Base-by-base conservation (phyloP, 2,888 invertebrate genomes). In the Drosophila recens region DNA sequence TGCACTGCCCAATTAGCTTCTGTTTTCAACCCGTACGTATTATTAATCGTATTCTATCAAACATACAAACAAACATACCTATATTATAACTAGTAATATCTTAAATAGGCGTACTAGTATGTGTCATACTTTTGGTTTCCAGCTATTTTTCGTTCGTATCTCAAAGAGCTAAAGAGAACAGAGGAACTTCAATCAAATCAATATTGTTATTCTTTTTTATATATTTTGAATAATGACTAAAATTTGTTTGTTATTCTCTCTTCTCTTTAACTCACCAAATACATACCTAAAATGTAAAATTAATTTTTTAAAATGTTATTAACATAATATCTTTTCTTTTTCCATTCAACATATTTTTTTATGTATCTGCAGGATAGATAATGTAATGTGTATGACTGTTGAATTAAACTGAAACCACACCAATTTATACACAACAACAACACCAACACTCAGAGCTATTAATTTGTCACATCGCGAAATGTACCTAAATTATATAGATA, bases 1-100 rank as follows among this genome's bases (percentile, higher is more conserved):
- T 84, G 84, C 84, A 84, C 84, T 78, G 75, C 87, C 87, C 75
- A 75, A 75, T 57, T 67, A 78, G 70, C 70, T 78, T 79, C 54
- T 72, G 70, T 78, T 76, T 78, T 76, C 45, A 52, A 72, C 52
- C 27, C 51, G 64, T 74, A 75, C 62, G 72, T 79, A 72, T 75
- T 75, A 58, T 65, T 64, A 52, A 33, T 58, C 34, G 17, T 52
- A 54, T 42, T 42, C 13, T 42, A 42, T 17, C 33, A 38, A 66
- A 54, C 38, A 10, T 48, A 27, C 27, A 27, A 27, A 72, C 40
- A 42, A 66, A 54, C 38, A 23, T 4, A 72, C 40, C 38, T 17
- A 48, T 42, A 40, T 45, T 46, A 43, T 33, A 52, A 43, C 52
- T 67, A 65, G 58, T 65, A 61, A 59, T 27, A 59, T 57, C 13